phyloP scores from a whole-genome alignment of 2,113 vertebrate genomes.

The Aegithalos caudatus region DNA sequence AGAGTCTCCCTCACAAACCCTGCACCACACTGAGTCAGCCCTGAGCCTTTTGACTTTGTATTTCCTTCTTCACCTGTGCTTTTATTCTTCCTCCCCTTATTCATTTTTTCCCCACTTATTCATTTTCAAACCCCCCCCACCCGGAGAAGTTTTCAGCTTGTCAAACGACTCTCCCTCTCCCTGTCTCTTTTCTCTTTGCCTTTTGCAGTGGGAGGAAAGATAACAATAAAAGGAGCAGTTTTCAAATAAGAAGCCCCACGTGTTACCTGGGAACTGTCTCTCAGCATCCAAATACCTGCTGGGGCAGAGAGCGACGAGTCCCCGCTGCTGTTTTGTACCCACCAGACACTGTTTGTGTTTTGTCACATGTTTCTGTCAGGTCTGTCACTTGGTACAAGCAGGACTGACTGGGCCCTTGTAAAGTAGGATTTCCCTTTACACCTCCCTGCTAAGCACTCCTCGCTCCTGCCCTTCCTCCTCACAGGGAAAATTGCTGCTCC shows the following conservation, averaged over 20 bases:
- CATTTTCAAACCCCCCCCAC: background rate
- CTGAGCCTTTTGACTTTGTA: constrained; percentile 29
- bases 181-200: constrained; percentile 22
- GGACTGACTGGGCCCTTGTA: background rate
- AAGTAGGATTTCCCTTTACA: background rate
- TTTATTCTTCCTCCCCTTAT: background rate
- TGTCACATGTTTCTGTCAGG: background rate
- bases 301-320: background rate
- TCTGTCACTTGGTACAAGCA: background rate
- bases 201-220: constrained; percentile 41
- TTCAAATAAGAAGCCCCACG: constrained; percentile 43
- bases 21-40: constrained; percentile 44
- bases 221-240: constrained; percentile 25
- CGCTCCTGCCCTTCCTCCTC: background rate
- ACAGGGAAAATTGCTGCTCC: background rate
- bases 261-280: constrained; percentile 47
- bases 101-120: background rate
- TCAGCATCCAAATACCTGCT: constrained; percentile 18
- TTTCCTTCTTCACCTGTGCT: constrained; percentile 5
- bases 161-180: constrained; percentile 22
- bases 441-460: background rate
- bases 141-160: constrained; percentile 30
- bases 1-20: background rate
- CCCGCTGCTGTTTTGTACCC: background rate
- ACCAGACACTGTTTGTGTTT: background rate